phyloP scores from a whole-genome alignment of 2,888 invertebrate genomes.

The Apoderus coryli region DNA sequence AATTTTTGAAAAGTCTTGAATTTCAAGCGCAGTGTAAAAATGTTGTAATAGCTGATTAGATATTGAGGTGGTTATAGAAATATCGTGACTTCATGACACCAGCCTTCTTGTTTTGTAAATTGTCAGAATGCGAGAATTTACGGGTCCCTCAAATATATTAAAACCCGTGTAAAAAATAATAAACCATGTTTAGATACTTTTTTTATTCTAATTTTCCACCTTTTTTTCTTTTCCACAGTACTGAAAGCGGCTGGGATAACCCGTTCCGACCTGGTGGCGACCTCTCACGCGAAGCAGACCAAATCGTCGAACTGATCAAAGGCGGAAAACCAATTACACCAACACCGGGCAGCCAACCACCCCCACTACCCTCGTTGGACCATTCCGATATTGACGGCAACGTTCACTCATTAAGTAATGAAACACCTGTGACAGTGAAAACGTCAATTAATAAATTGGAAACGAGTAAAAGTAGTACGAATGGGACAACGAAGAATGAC shows the following conservation, averaged over 20 bases:
- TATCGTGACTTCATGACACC: too few relatives aligned
- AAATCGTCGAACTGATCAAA: constrained; percentile 88
- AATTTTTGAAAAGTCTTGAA: too few relatives aligned
- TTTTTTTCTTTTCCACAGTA: constrained; percentile 42
- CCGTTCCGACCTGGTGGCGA: constrained; percentile 95
- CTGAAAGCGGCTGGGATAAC: constrained; percentile 94
- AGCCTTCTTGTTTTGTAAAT: too few relatives aligned
- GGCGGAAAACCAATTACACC: constrained; percentile 78
- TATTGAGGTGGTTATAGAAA: too few relatives aligned
- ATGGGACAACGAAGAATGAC: constrained; percentile 27
- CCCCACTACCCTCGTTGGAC: constrained; percentile 35
- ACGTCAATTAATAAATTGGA: constrained; percentile 28
- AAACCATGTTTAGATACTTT: too few relatives aligned
- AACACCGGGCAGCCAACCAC: constrained; percentile 41
- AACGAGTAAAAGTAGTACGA: constrained; percentile 24
- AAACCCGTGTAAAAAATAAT: too few relatives aligned
- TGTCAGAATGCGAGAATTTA: too few relatives aligned
- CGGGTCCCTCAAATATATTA: too few relatives aligned
- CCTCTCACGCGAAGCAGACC: constrained; percentile 86
- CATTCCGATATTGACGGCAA: too few relatives aligned
- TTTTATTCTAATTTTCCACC: neutral
- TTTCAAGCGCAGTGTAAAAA: too few relatives aligned
- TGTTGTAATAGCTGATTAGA: too few relatives aligned
- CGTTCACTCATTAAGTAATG: too few relatives aligned
- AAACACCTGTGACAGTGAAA: constrained; percentile 6